phyloP scores from a whole-genome alignment of 2,888 invertebrate species.

The Eupithecia abbreviata region DNA sequence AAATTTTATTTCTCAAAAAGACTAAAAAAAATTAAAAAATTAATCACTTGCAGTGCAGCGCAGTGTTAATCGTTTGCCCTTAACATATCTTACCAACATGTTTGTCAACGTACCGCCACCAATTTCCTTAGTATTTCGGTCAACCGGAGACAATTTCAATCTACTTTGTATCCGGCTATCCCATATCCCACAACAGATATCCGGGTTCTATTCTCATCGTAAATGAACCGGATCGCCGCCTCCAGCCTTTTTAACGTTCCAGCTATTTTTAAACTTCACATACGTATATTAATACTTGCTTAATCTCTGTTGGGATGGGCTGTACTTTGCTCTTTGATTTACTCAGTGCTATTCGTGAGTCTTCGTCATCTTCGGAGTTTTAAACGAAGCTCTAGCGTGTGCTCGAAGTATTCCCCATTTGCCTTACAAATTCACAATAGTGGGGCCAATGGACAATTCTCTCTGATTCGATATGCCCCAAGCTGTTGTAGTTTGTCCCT shows the following conservation, averaged over 20 bases:
- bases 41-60: neutral
- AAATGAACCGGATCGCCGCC: slow-evolving; percentile 48
- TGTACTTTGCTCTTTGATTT: slow-evolving; percentile 12
- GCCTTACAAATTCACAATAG: neutral
- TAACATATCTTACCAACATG: slow-evolving; percentile 2
- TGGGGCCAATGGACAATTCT: neutral
- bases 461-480: neutral
- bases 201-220: slow-evolving; percentile 51
- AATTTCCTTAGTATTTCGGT: slow-evolving; percentile 38
- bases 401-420: neutral
- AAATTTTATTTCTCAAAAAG: neutral
- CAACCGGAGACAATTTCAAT: slow-evolving; percentile 42
- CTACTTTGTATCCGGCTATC: slow-evolving; percentile 43
- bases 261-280: slow-evolving; percentile 47
- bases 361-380: slow-evolving; percentile 1
- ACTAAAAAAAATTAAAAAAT: neutral
- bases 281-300: slow-evolving; percentile 43
- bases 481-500: neutral
- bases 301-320: slow-evolving; percentile 39
- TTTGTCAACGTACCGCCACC: slow-evolving; percentile 12
- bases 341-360: neutral
- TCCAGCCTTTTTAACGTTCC: slow-evolving; percentile 51
- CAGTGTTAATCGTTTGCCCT: neutral
- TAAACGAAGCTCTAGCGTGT: neutral
- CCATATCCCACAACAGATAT: slow-evolving; percentile 50